phyloP scores from a whole-genome alignment of 2,888 invertebrate genomes.

The Galeruca laticollis region DNA sequence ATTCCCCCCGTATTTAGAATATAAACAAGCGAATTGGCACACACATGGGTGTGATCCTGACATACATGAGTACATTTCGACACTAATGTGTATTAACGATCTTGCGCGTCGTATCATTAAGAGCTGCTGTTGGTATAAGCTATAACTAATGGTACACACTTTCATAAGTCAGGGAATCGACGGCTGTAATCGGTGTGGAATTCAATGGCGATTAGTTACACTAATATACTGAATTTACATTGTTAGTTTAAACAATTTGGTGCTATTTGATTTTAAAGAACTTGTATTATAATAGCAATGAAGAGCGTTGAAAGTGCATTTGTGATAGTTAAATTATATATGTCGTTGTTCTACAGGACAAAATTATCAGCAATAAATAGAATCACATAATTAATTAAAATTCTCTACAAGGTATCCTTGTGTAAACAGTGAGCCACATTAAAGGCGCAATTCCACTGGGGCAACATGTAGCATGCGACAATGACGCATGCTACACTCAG shows the following conservation, averaged over 20 bases:
- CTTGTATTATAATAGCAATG: not conserved
- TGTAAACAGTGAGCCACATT: no score
- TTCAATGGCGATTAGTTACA: constrained; percentile 41
- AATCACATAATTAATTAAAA: no score
- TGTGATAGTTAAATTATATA: not conserved
- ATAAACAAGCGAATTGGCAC: constrained; percentile 28
- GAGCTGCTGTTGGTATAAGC: constrained; percentile 51
- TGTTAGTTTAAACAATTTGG: not conserved
- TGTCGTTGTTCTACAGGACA: no score
- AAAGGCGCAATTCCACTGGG: no score
- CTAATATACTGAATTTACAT: constrained; percentile 5
- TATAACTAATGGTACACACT: constrained; percentile 49
- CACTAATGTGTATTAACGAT: constrained; percentile 58
- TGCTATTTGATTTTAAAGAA: not conserved
- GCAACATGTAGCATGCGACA: no score
- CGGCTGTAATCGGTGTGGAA: constrained; percentile 43
- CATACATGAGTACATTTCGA: constrained; percentile 54
- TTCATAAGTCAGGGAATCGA: constrained; percentile 48
- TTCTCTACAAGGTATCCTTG: no score
- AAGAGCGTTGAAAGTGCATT: not conserved
- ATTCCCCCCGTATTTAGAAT: constrained; percentile 22
- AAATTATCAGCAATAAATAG: no score
- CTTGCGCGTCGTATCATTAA: constrained; percentile 51
- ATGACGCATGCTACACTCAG: no score
- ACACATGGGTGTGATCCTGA: constrained; percentile 49